A percentile compares a stretch with the other conserved stretches of the same genome.
These are phyloP conservation scores for Drosophila lacteicornis DNA, from an alignment of 1,140 invertebrate genomes.

Conservation along the genomic window DNA sequence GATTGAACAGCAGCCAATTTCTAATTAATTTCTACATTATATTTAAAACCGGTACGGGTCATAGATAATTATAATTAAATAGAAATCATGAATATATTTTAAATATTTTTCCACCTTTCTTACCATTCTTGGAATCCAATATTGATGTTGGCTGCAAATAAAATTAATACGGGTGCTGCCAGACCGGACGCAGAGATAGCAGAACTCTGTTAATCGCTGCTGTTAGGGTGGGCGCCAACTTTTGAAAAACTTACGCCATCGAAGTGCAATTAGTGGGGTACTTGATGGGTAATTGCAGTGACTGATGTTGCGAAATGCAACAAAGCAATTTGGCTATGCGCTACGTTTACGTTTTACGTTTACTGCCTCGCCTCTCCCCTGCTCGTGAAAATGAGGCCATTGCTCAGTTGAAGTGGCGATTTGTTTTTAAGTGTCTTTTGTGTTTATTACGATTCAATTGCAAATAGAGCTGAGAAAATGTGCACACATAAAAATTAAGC, in stretches of 20 bases:
- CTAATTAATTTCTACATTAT: too few species aligned
- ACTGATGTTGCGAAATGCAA: conserved; percentile 49
- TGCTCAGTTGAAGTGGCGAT: conserved; percentile 41
- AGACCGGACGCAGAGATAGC: neutral
- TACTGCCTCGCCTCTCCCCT: conserved; percentile 18
- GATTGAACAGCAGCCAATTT: too few species aligned
- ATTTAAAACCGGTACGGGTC: too few species aligned
- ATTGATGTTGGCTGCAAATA: too few species aligned
- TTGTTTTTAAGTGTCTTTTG: conserved; percentile 46
- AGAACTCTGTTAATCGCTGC: neutral
- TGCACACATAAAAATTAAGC: neutral
- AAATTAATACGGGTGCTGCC: neutral
- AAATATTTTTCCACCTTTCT: too few species aligned
- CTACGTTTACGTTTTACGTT: conserved; percentile 40
- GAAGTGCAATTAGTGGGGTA: conserved; percentile 33
- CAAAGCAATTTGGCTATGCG: conserved; percentile 46
- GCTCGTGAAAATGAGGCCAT: conserved; percentile 50
- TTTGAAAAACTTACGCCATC: conserved; percentile 31
- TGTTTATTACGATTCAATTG: conserved; percentile 45
- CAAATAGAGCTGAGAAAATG: conserved; percentile 16
- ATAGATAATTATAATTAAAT: too few species aligned
- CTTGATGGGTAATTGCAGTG: conserved; percentile 36
- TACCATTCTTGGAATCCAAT: too few species aligned
- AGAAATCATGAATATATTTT: too few species aligned
- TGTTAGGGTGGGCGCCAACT: neutral